Percentiles rank a stretch among this genome's conserved stretches.
Evolutionary conservation across 2,113 vertebrate species (phyloP).

Genomic region (Leptobrachium leishanense): DNA sequence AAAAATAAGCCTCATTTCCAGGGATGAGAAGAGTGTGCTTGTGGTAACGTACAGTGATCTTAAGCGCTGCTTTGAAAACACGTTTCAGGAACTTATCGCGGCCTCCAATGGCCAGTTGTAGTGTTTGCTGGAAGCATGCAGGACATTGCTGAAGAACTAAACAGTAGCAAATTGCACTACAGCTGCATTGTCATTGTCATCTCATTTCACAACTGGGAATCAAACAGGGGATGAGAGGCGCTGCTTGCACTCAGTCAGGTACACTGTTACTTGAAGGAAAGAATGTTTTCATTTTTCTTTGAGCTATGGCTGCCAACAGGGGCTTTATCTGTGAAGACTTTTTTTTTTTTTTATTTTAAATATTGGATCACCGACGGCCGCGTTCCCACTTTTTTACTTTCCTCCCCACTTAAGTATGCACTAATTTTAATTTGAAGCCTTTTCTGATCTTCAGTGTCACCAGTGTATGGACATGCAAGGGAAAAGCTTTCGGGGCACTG

Average conservation of each 20-base stretch:
- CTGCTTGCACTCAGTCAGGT: constrained; percentile 90
- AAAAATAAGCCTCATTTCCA: constrained; percentile 97
- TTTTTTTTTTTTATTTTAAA: constrained; percentile 76
- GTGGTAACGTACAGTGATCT: constrained; percentile 98
- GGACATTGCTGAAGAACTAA: constrained; percentile 72
- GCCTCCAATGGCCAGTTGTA: constrained; percentile 94
- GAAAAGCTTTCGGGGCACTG: constrained; percentile 75
- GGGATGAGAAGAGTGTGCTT: constrained; percentile 97
- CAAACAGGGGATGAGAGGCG: constrained; percentile 71
- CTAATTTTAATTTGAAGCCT: constrained; percentile 94
- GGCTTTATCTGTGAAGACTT: constrained; percentile 78
- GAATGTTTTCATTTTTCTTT: constrained; percentile 81
- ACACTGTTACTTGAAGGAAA: constrained; percentile 93
- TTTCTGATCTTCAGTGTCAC: constrained; percentile 79
- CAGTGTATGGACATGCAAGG: constrained; percentile 78
- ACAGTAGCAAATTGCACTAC: constrained; percentile 92
- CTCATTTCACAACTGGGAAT: constrained; percentile 73
- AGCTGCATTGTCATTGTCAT: constrained; percentile 74
- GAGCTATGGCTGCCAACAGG: constrained; percentile 78
- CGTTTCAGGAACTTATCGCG: constrained; percentile 97
- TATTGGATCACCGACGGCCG: constrained; percentile 80
- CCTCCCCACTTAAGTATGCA: constrained; percentile 89
- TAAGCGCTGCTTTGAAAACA: constrained; percentile 98
- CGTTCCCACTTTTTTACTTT: constrained; percentile 92
- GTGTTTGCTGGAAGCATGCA: constrained; percentile 76